Base-by-base conservation (phyloP, 2,888 invertebrate species). In the Lottia scabra region DNA sequence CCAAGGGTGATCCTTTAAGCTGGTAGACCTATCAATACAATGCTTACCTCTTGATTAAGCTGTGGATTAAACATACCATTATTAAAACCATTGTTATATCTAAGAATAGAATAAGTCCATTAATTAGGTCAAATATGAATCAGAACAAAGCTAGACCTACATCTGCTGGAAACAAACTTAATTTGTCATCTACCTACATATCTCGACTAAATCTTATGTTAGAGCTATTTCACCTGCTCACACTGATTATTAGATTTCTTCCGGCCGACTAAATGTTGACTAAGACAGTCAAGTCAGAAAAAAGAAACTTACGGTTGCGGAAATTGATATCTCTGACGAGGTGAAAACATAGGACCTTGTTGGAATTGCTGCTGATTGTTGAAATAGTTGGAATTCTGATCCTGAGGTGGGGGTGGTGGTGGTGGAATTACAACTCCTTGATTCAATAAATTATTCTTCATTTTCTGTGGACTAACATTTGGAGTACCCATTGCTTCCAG, bases 401-500 rank as follows among this genome's bases (percentile, higher is more conserved):
- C 72, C 23, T 69, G 70, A 43, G 66, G 56, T 19, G 72, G 70
- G 13, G 71, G 71, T 19, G 73, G 72, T 26, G 71, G 75, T 19
- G 75, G 76, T 23, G 74, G 71, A 38, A 74, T 70, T n/a, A 64
- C 64, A 6, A 19, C 26, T 15, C 68, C 19, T 15, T 65, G 38
- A 30, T 26, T 46, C 44, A 64, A 12, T 13, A 67, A 46, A 26
- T 46, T 71, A 26, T 75, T 78, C 13, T 79, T 71, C 5, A 38
- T 71, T 65, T 81, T 79, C 44, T 75, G 72, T 26, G 74, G 76
- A 13, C 78, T 77, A 16, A 56, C 63, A 65, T 65, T 72, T 46
- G 69, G 45, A 2, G 74, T 19, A 63, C 75, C 73, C 15, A 78
- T 75, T 67, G 83, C 83, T 74, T 85, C 85, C n/a, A 86, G 74